Conservation (phyloP, 2,113 vertebrate species). For the Fukomys damarensis region DNA sequence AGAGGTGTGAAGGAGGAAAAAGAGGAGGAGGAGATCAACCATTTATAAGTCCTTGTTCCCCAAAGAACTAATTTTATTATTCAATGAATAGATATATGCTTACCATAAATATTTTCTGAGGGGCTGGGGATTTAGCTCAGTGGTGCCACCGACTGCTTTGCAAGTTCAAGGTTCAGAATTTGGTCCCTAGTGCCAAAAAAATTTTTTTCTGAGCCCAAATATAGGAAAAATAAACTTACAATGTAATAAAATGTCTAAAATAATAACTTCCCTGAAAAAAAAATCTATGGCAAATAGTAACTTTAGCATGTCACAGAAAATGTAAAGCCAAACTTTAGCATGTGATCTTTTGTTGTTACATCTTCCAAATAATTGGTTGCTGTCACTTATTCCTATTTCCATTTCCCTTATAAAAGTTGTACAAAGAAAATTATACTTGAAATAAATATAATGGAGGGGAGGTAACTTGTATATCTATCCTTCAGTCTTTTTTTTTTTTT, state of each 20-base stretch:
- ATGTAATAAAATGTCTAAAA: constrained; percentile 5
- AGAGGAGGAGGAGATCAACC: background rate
- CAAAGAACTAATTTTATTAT: background rate
- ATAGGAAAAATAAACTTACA: background rate
- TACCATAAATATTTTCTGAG: background rate
- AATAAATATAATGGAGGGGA: background rate
- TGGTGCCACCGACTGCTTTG: too few relatives aligned
- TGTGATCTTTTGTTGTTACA: background rate
- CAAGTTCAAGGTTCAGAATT: too few relatives aligned
- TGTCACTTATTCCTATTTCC: background rate
- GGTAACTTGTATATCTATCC: background rate
- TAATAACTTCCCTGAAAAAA: constrained; percentile 6
- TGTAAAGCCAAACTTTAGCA: background rate
- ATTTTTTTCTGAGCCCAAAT: background rate
- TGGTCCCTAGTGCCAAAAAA: too few relatives aligned
- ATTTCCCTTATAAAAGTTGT: background rate
- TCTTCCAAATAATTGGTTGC: background rate
- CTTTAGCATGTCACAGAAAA: background rate
- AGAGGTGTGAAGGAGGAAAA: background rate
- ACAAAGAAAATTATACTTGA: background rate
- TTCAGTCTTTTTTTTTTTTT: background rate
- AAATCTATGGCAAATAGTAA: background rate
- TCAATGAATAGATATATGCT: background rate
- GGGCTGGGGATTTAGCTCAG: too few relatives aligned
- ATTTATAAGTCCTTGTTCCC: background rate